Base-by-base conservation (phyloP, 1,140 invertebrate genomes). In the Glossosoma conforme region DNA sequence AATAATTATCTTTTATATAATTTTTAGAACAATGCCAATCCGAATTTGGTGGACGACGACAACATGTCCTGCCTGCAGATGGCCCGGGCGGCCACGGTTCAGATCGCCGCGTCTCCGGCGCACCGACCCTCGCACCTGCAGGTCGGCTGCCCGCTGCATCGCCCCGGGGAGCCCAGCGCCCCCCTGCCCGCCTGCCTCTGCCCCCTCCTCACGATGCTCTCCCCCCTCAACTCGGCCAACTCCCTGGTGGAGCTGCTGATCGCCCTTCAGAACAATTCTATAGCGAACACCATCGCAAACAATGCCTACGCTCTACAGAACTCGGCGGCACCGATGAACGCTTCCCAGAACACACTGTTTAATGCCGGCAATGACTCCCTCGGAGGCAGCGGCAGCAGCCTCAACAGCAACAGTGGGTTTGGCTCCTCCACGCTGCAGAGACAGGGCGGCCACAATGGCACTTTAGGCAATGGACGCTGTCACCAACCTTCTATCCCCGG, bases 11-110 rank as follows among this genome's bases (percentile, higher is more conserved):
- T n/a, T 42, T 42, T 44, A 25, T 40, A 21, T 42, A 25, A 18
- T 46, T 64, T 60, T 9, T 66, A 75, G 72, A 71, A 75, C 65
- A 73, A 75, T 59, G 72, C 68, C 59, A 73, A 75, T 59, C 70
- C 72, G 0, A 73, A 75, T 63, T 69, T 64, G 60, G 67, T 69
- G 20, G 72, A 73, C 56, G 62, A 63, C 21, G 72, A 73, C 55
- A 70, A 70, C 0, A 67, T 72, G 56, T 66, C 68, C 1, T 75
- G 72, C 60, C 65, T 75, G 22, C 72, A 72, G 62, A 70, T 73
- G 63, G 70, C 72, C 15, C 65, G 68, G 10, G 66, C 69, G 2
- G 72, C 72, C 18, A 68, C 68, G 41, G 67, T 69, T 58, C 72
- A 75, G 42, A 64, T 75, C 0, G 63, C 65, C 1, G 66, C 67